A percentile compares a stretch with the other conserved stretches of the same genome.
These are phyloP conservation scores for Euwallacea similis DNA, from an alignment of 1,140 invertebrate species.

Conservation along the genomic window DNA sequence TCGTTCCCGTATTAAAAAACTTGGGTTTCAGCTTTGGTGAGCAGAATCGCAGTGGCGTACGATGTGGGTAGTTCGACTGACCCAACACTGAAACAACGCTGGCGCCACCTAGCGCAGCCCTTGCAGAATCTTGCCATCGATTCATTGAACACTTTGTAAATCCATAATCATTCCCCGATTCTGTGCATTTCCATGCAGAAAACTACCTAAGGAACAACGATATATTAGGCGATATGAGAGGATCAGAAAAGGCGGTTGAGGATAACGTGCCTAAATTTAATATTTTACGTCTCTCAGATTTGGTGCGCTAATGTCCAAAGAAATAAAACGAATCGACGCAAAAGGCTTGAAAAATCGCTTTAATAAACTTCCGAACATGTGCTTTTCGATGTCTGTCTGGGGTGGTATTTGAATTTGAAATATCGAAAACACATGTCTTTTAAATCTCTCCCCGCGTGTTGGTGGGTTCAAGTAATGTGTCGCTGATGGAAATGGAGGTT, in stretches of 20 bases:
- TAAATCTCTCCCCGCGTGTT: neutral
- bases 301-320: neutral
- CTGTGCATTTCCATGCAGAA: too few relatives aligned
- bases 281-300: neutral
- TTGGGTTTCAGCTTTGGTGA: slow-evolving; percentile 23
- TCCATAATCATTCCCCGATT: too few relatives aligned
- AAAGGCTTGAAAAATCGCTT: slow-evolving; percentile 40
- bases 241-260: too few relatives aligned
- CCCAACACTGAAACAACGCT: too few relatives aligned
- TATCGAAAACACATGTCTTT: slow-evolving; percentile 39
- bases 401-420: slow-evolving; percentile 40
- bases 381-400: slow-evolving; percentile 35
- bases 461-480: too few relatives aligned
- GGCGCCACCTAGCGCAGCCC: too few relatives aligned
- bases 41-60: slow-evolving; percentile 18
- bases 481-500: too few relatives aligned
- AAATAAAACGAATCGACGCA: slow-evolving; percentile 12
- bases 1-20: slow-evolving; percentile 36
- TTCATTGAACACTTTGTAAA: too few relatives aligned
- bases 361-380: slow-evolving; percentile 38
- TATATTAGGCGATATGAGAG: too few relatives aligned
- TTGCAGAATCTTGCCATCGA: too few relatives aligned
- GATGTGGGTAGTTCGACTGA: neutral
- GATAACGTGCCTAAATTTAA: too few relatives aligned
- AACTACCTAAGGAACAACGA: too few relatives aligned